A percentile compares a stretch with the other conserved stretches of the same genome.
Evolutionary conservation across 2,113 vertebrate species (phyloP).

Genomic region (Neomonachus schauinslandi): DNA sequence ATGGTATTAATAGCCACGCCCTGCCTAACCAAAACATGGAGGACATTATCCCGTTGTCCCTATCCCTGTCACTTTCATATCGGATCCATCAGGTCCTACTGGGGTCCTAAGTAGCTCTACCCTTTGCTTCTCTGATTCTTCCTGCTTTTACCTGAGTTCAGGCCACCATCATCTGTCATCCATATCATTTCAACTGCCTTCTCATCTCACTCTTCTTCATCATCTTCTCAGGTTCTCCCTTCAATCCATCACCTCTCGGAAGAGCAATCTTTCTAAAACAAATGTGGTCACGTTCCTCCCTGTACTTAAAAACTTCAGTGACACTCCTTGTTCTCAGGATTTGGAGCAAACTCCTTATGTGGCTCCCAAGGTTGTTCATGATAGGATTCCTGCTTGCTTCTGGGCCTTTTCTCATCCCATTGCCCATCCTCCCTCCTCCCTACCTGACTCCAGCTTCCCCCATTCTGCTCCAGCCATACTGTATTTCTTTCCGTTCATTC

Average conservation of each 20-base stretch:
- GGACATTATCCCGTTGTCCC: neutral
- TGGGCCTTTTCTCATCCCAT: neutral
- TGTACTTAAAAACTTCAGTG: neutral
- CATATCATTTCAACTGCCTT: neutral
- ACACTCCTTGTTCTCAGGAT: neutral
- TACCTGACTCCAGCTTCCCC: neutral
- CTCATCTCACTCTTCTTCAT: neutral
- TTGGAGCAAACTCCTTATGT: neutral
- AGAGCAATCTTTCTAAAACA: neutral
- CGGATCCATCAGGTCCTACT: neutral
- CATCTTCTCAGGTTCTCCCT: neutral
- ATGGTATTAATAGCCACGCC: neutral
- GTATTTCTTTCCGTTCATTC: neutral
- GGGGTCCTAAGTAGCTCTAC: neutral
- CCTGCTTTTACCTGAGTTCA: neutral
- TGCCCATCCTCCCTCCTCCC: neutral
- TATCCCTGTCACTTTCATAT: neutral
- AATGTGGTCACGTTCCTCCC: neutral
- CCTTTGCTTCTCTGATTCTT: neutral
- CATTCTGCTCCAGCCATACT: neutral
- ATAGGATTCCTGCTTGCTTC: neutral
- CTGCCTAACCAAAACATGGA: neutral
- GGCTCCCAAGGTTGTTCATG: neutral
- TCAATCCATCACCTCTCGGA: neutral
- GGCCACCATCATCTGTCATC: neutral